phyloP scores from a whole-genome alignment of 1,140 invertebrate species.

The Daktulosphaira vitifoliae region DNA sequence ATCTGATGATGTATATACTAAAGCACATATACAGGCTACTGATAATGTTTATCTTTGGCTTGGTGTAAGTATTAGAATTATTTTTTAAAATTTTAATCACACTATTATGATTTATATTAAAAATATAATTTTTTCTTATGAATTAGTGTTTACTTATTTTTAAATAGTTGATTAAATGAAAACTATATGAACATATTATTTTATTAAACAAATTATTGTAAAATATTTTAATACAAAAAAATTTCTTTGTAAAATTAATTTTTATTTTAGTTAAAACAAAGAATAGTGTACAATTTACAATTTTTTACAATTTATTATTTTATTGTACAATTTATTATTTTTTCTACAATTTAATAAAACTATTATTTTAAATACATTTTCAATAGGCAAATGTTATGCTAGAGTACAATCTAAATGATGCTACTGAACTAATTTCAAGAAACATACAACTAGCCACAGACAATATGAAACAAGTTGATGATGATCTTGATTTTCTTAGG shows the following conservation, averaged over 20 bases:
- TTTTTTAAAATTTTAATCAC: too few species aligned
- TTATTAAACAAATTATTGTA: too few species aligned
- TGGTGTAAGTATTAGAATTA: conserved; percentile 52
- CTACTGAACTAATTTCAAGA: conserved; percentile 72
- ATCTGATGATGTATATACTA: conserved; percentile 91
- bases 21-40: conserved; percentile 77
- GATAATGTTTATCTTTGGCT: conserved; percentile 95
- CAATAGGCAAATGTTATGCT: conserved; percentile 95
- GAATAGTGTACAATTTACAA: neutral
- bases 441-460: conserved; percentile 52
- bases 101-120: too few species aligned
- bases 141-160: too few species aligned
- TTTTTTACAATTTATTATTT: conserved; percentile 1
- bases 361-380: conserved; percentile 31
- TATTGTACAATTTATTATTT: neutral
- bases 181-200: too few species aligned
- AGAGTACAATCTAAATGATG: conserved; percentile 90
- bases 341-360: conserved; percentile 1
- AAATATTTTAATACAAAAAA: too few species aligned
- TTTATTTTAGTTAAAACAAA: neutral
- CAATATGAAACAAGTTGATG: conserved; percentile 46
- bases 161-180: too few species aligned
- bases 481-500: conserved; percentile 30
- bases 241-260: too few species aligned
- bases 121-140: too few species aligned